phyloP scores from a whole-genome alignment of 2,888 invertebrate species.

The Leptopilina myrica region DNA sequence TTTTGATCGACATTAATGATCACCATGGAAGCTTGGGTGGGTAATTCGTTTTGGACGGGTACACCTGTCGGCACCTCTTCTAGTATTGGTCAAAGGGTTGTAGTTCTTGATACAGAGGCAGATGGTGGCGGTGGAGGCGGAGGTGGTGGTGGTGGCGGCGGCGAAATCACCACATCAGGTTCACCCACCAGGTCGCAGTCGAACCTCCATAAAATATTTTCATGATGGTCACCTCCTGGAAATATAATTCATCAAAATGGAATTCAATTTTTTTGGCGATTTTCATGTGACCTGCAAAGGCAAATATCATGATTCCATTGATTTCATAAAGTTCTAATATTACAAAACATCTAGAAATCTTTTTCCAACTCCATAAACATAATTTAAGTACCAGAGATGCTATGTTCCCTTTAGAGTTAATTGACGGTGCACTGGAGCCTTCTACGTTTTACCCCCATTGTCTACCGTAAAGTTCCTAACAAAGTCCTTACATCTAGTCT shows the following conservation, averaged over 20 bases:
- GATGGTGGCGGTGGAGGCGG: constrained; percentile 69
- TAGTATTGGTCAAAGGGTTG: constrained; percentile 76
- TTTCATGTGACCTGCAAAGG: too few relatives aligned
- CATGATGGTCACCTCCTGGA: constrained; percentile 75
- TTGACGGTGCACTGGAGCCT: too few relatives aligned
- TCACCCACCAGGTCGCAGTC: constrained; percentile 75
- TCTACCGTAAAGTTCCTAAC: too few relatives aligned
- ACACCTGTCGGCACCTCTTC: constrained; percentile 74
- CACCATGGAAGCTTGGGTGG: constrained; percentile 67
- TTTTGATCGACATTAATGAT: constrained; percentile 70
- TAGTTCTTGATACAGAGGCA: constrained; percentile 70
- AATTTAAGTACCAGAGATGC: too few relatives aligned
- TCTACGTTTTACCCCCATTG: too few relatives aligned
- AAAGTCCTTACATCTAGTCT: too few relatives aligned
- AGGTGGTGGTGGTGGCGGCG: constrained; percentile 67
- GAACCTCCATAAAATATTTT: constrained; percentile 75
- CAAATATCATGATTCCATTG: too few relatives aligned
- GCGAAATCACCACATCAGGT: constrained; percentile 73
- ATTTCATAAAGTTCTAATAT: too few relatives aligned
- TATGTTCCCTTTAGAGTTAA: too few relatives aligned
- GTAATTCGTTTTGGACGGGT: constrained; percentile 69
- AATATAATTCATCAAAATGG: not conserved
- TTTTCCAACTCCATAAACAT: too few relatives aligned
- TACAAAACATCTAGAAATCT: too few relatives aligned
- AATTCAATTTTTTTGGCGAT: too few relatives aligned